Percentiles rank a stretch among this genome's conserved stretches.
phyloP scores from a whole-genome alignment of 1,140 invertebrate genomes.

The Eurosta solidaginis region DNA sequence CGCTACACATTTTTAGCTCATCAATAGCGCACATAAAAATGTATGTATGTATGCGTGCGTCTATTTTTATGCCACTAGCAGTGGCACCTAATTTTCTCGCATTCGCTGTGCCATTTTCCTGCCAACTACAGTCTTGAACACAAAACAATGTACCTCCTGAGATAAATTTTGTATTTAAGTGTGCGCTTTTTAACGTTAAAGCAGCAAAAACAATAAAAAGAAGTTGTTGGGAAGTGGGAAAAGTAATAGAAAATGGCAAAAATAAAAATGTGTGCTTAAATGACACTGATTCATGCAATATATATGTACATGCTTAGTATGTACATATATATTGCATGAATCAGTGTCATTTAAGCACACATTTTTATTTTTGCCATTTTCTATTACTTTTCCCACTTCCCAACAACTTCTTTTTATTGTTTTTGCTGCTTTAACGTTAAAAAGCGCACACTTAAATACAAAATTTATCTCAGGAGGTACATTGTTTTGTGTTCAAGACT shows the following conservation, averaged over 20 bases:
- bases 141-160: neutral
- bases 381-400: too few relatives aligned
- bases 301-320: neutral
- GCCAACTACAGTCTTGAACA: neutral
- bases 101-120: neutral
- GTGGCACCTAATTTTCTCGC: neutral
- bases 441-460: too few relatives aligned
- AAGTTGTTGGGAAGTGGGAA: too few relatives aligned
- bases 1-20: neutral
- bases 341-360: neutral
- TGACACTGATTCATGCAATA: neutral
- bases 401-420: too few relatives aligned
- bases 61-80: neutral
- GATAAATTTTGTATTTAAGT: constrained; percentile 12
- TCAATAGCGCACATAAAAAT: neutral
- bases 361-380: too few relatives aligned
- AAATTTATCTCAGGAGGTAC: neutral
- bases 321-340: neutral
- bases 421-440: too few relatives aligned
- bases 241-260: too few relatives aligned
- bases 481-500: neutral
- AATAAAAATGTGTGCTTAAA: neutral
- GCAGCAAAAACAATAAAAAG: too few relatives aligned
- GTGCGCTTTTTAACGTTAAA: too few relatives aligned
- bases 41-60: neutral